These are phyloP conservation scores for Halcyon smyrnensis DNA, from an alignment of 2,797 vertebrate genomes.

Conservation along the genomic window DNA sequence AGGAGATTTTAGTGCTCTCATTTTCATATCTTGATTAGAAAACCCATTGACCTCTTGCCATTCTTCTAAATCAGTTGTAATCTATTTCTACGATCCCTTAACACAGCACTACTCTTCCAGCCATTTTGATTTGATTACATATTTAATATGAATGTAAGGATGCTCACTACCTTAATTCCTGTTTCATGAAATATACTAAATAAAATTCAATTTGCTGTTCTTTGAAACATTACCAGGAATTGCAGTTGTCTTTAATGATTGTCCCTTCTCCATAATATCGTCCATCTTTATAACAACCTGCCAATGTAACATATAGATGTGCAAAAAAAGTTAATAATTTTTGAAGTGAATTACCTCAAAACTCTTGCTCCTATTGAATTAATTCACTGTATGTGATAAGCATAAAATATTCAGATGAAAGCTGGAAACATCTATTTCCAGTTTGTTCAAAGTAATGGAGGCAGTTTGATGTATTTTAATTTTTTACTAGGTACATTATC, in stretches of 20 bases:
- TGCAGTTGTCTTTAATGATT: constrained; percentile 81
- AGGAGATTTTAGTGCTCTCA: neutral
- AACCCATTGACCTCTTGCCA: neutral
- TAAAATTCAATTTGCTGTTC: constrained; percentile 2
- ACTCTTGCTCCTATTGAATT: neutral
- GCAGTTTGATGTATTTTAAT: neutral
- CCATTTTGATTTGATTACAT: neutral
- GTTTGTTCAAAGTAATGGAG: neutral
- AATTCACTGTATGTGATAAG: neutral
- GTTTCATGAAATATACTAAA: neutral
- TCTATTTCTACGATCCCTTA: neutral
- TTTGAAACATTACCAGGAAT: constrained; percentile 78
- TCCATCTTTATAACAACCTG: constrained; percentile 79
- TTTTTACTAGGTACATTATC: neutral
- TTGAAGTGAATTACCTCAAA: neutral
- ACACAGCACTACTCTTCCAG: neutral
- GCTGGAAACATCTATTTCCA: neutral
- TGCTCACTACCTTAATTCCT: neutral
- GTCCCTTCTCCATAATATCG: constrained; percentile 75
- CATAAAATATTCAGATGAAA: neutral
- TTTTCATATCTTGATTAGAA: neutral
- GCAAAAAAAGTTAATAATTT: neutral
- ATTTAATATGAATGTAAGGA: neutral
- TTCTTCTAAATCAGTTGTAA: neutral
- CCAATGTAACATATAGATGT: constrained; percentile 46